These are phyloP conservation scores for Diplolepis rosae DNA, from an alignment of 2,888 invertebrate species.

Conservation along the genomic window DNA sequence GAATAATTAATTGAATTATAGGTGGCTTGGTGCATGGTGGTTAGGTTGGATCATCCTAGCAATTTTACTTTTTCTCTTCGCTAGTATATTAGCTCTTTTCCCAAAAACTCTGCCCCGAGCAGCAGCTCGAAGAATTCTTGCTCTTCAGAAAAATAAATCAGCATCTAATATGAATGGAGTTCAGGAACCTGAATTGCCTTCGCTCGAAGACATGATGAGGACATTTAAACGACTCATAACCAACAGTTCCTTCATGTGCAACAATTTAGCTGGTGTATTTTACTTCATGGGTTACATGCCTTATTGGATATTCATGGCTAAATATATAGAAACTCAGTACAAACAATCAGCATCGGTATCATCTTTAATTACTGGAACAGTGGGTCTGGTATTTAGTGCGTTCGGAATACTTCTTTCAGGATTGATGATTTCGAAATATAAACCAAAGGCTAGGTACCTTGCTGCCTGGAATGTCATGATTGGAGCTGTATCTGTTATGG, in stretches of 20 bases:
- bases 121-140: constrained; percentile 76
- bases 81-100: constrained; percentile 80
- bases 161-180: constrained; percentile 57
- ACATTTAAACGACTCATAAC: constrained; percentile 79
- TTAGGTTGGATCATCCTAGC: constrained; percentile 82
- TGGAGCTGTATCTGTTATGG: constrained; percentile 78
- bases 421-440: constrained; percentile 79
- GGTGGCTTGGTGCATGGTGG: constrained; percentile 92
- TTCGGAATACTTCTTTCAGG: constrained; percentile 82
- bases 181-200: constrained; percentile 63
- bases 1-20: constrained; percentile 42
- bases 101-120: constrained; percentile 82
- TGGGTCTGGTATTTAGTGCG: constrained; percentile 82
- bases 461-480: constrained; percentile 83
- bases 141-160: constrained; percentile 66
- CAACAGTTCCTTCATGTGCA: constrained; percentile 82
- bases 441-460: constrained; percentile 80
- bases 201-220: constrained; percentile 77
- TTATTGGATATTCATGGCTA: constrained; percentile 87
- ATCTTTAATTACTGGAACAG: constrained; percentile 83
- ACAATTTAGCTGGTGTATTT: constrained; percentile 83
- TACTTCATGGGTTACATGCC: constrained; percentile 84
- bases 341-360: constrained; percentile 84
- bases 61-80: constrained; percentile 77
- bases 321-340: constrained; percentile 89